Conservation (phyloP, 2,888 invertebrate species). For the Baccha elongata region DNA sequence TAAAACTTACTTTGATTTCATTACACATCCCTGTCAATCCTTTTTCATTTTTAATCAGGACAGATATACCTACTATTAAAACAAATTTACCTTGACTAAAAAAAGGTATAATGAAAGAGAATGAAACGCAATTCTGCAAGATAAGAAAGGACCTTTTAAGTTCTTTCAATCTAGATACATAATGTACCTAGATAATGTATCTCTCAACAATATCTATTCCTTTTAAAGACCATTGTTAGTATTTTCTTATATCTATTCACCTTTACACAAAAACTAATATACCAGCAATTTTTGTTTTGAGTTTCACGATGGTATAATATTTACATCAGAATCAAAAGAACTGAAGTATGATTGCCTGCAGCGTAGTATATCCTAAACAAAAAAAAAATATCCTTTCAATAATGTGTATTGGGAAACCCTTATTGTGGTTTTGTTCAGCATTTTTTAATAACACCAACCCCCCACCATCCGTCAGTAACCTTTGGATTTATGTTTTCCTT, state of each 20-base stretch:
- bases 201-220: background rate
- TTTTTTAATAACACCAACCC: constrained; percentile 43
- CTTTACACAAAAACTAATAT: constrained; percentile 18
- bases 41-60: constrained; percentile 31
- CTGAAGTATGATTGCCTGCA: constrained; percentile 59
- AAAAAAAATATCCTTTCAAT: constrained; percentile 5
- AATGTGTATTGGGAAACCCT: constrained; percentile 53
- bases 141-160: constrained; percentile 16
- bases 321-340: constrained; percentile 65
- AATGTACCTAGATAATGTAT: background rate
- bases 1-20: constrained; percentile 37
- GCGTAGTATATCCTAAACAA: background rate
- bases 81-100: constrained; percentile 30
- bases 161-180: constrained; percentile 3
- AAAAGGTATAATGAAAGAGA: background rate
- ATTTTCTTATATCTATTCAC: constrained; percentile 12
- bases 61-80: constrained; percentile 9
- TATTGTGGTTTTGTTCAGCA: constrained; percentile 61
- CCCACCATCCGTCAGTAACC: background rate
- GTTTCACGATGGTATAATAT: constrained; percentile 23
- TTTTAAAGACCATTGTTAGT: constrained; percentile 19
- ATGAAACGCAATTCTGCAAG: background rate
- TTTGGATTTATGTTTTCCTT: constrained; percentile 8
- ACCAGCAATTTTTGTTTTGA: background rate
- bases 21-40: constrained; percentile 45